A percentile compares a stretch with the other conserved stretches of the same genome.
phyloP scores from a whole-genome alignment of 2,113 vertebrate species.

The Amphilophus citrinellus region DNA sequence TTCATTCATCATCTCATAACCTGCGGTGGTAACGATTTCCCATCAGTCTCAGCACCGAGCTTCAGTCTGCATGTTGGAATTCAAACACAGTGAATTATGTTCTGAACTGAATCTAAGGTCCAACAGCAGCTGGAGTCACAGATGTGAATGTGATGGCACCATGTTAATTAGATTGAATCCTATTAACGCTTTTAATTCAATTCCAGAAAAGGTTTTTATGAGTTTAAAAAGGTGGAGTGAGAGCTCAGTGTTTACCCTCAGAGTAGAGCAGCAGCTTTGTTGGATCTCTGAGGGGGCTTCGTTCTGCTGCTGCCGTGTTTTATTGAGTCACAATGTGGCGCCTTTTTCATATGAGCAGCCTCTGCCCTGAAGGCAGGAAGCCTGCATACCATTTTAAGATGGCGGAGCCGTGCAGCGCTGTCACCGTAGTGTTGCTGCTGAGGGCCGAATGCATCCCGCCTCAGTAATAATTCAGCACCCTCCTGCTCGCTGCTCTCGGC shows the following conservation, averaged over 20 bases:
- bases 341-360: background rate
- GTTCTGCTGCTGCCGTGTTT: constrained; percentile 9
- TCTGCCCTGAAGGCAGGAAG: background rate
- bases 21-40: too few relatives aligned
- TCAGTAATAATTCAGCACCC: constrained; percentile 2
- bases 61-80: too few relatives aligned
- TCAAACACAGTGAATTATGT: too few relatives aligned
- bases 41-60: too few relatives aligned
- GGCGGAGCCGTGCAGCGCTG: background rate
- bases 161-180: background rate
- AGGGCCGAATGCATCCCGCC: background rate
- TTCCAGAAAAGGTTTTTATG: too few relatives aligned
- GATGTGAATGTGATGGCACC: too few relatives aligned
- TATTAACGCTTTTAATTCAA: background rate
- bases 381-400: background rate
- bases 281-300: background rate
- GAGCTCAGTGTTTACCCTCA: background rate
- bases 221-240: too few relatives aligned
- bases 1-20: too few relatives aligned
- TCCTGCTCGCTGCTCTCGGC: background rate
- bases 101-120: too few relatives aligned
- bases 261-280: background rate
- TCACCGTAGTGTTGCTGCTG: background rate
- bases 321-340: background rate
- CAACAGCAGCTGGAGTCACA: background rate